phyloP scores from a whole-genome alignment of 2,888 invertebrate genomes.

The Sinhomidia bicolor region DNA sequence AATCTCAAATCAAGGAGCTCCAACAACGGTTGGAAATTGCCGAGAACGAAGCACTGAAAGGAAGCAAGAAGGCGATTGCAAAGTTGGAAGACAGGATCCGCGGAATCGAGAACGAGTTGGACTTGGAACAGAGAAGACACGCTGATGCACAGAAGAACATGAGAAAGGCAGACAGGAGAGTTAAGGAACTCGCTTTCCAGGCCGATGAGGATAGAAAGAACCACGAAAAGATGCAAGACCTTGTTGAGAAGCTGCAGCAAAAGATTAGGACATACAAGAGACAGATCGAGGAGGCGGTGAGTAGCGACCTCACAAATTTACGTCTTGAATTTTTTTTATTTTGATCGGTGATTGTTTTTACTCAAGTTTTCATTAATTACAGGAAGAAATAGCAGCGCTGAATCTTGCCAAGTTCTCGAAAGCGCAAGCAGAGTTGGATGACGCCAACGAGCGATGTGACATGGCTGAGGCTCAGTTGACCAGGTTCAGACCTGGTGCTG shows the following conservation, averaged over 20 bases:
- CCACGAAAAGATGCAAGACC: conserved; percentile 99
- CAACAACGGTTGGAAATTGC: conserved; percentile 99
- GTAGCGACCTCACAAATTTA: conserved; percentile 81
- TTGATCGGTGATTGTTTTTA: too few species aligned
- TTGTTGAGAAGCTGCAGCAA: conserved; percentile 99
- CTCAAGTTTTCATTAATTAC: too few species aligned
- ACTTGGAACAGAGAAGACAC: conserved; percentile 99
- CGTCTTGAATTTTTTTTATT: neutral
- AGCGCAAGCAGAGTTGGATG: conserved; percentile 97
- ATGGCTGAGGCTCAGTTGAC: conserved; percentile 72
- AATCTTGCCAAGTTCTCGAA: conserved; percentile 99
- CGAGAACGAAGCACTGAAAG: conserved; percentile 86
- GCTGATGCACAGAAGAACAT: conserved; percentile 99
- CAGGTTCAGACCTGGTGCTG: conserved; percentile 65
- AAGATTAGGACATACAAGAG: conserved; percentile 99
- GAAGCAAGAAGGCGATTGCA: conserved; percentile 99
- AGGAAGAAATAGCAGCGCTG: conserved; percentile 96
- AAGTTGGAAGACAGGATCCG: conserved; percentile 98
- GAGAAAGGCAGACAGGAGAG: conserved; percentile 97
- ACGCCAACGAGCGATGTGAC: conserved; percentile 90
- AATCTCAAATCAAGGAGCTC: conserved; percentile 99
- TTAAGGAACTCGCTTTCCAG: conserved; percentile 99
- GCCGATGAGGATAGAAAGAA: conserved; percentile 98
- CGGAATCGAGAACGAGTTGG: conserved; percentile 98
- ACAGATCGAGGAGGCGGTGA: conserved; percentile 98